phyloP scores from a whole-genome alignment of 2,888 invertebrate genomes.

The Autographa pulchrina region DNA sequence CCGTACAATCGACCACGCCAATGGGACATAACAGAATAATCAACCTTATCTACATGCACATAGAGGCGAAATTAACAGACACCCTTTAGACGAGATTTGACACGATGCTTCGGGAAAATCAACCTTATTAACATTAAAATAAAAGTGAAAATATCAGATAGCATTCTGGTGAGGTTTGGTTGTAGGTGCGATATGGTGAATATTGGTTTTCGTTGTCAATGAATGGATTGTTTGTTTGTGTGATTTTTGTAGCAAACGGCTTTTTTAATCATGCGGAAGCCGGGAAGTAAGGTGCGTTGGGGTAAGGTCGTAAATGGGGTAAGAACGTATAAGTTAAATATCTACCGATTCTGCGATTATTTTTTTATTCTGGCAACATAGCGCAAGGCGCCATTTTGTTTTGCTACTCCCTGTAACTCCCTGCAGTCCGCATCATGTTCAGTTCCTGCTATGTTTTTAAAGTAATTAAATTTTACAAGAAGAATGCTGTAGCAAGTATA shows the following conservation, averaged over 20 bases:
- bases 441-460: no score
- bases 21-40: constrained; percentile 16
- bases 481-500: no score
- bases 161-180: background rate
- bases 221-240: constrained; percentile 9
- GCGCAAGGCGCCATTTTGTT: no score
- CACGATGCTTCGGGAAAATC: background rate
- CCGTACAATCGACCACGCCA: constrained; percentile 27
- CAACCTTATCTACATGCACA: background rate
- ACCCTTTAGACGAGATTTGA: no score
- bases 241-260: background rate
- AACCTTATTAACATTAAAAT: background rate
- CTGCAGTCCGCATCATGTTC: no score
- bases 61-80: background rate
- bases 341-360: no score
- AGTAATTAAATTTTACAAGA: no score
- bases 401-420: no score
- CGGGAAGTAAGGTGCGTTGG: no score
- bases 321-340: no score
- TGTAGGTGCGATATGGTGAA: constrained; percentile 41
- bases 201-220: constrained; percentile 41
- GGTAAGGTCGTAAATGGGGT: no score
- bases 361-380: no score
- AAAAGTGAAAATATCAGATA: background rate
- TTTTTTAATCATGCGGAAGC: background rate